phyloP scores from a whole-genome alignment of 2,888 invertebrate species.

The Coronaproctus castanopsis region DNA sequence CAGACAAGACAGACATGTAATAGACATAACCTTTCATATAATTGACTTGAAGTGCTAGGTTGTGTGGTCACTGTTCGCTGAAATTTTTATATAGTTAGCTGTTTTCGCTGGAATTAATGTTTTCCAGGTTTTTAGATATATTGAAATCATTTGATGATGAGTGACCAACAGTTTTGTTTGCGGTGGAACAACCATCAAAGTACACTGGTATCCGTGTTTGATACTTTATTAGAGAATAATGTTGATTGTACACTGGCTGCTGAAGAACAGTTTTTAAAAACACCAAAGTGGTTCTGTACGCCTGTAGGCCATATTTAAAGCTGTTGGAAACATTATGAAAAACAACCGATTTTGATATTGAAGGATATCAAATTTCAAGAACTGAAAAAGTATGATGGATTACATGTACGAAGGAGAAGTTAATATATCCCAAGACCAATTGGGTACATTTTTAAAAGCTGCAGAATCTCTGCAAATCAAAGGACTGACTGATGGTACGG shows the following conservation, averaged over 20 bases:
- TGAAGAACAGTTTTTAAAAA: conserved; percentile 76
- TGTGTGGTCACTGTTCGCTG: too few species aligned
- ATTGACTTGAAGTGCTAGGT: too few species aligned
- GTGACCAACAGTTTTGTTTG: conserved; percentile 59
- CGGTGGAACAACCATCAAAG: conserved; percentile 91
- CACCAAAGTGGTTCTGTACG: conserved; percentile 84
- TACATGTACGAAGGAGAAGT: conserved; percentile 86
- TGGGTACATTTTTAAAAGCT: conserved; percentile 66
- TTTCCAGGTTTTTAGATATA: too few species aligned
- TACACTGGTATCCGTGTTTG: conserved; percentile 77
- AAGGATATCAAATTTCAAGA: conserved; percentile 81
- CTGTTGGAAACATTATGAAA: conserved; percentile 67
- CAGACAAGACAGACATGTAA: too few species aligned
- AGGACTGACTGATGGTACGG: conserved; percentile 62
- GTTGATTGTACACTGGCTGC: conserved; percentile 85
- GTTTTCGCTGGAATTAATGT: too few species aligned
- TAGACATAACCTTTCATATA: too few species aligned
- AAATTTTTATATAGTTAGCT: too few species aligned
- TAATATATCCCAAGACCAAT: conserved; percentile 76
- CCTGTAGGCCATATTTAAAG: conserved; percentile 34
- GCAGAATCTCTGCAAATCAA: conserved; percentile 81
- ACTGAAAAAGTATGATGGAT: conserved; percentile 72
- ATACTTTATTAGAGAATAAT: conserved; percentile 73
- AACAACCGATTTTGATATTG: conserved; percentile 74
- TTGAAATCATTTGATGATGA: too few species aligned